Percentiles rank a stretch among this genome's conserved stretches.
Conservation (phyloP, 2,797 vertebrate genomes). For the Antrozous pallidus region DNA sequence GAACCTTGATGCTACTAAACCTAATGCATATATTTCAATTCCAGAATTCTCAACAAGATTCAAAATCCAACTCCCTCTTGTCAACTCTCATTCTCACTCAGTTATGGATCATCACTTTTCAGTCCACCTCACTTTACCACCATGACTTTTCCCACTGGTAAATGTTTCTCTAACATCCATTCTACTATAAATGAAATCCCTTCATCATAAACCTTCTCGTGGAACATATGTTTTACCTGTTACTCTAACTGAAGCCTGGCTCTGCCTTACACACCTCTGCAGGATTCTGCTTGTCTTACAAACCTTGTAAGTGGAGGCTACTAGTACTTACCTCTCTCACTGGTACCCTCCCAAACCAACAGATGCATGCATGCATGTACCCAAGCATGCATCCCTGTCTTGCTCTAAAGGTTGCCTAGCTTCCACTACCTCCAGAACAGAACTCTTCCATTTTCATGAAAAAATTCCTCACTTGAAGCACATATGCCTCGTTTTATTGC, state of each 20-base stretch:
- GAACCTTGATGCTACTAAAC: background rate
- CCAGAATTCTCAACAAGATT: background rate
- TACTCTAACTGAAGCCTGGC: background rate
- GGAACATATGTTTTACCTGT: background rate
- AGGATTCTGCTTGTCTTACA: background rate
- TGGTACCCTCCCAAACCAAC: background rate
- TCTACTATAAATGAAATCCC: background rate
- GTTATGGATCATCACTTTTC: background rate
- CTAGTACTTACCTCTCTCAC: background rate
- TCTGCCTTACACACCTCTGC: background rate
- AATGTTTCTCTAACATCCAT: background rate
- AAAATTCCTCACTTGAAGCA: background rate
- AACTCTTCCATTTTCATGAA: background rate
- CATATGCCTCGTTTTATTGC: background rate
- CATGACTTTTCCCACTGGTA: background rate
- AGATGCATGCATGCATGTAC: background rate
- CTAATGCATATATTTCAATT: background rate
- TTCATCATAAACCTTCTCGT: background rate
- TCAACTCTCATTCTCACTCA: background rate
- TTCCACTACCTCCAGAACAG: background rate
- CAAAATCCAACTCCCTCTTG: background rate
- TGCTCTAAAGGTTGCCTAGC: background rate
- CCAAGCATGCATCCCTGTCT: rapidly evolving
- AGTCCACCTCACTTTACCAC: too few species aligned
- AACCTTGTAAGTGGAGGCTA: background rate